Base-by-base conservation (phyloP, 2,113 vertebrate species). In the Prinia subflava region DNA sequence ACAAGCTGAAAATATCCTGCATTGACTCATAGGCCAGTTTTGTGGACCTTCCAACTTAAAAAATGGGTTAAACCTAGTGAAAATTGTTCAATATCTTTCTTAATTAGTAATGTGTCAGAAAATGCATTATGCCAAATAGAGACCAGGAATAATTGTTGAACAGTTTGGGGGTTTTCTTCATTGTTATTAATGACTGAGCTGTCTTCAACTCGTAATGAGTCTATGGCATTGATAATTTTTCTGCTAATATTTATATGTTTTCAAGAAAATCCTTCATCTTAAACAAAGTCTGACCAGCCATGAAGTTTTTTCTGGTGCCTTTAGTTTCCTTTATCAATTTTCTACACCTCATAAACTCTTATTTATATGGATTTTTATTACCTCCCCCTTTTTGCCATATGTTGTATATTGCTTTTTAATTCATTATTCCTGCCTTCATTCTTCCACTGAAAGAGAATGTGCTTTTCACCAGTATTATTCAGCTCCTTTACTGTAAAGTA, bases 381-480 rank as follows among this genome's bases (percentile, higher is more conserved):
- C 46, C 30, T 84, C 7, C 30, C 10, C 46, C 37, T 92, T 95
- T 91, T 90, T 13, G 23, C 84, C 68, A 83, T 95, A 87, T 94
- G 94, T 85, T 94, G 67, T 78, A 42, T 89, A 92, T 87, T 91
- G 53, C 84, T 92, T 96, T 95, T 95, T 95, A 91, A 96, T 95
- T 96, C 11, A 17, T 92, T 95, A 70, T 95, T 91, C 78, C 39
- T 91, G 75, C 67, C 67, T 92, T 71, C 87, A 55, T 76, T 92
- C 87, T 94, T 92, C 78, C 1, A 0, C 74, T 91, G 81, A 91
- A 94, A 87, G 87, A 85, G 78, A 94, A 95, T 83, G 35, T 44
- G 63, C 24, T 95, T 95, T 83, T 80, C 84, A 87, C 63, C 42
- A 85, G 65, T 47, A 79, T 92, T 82, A 82, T 76, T 85, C 84